phyloP scores from a whole-genome alignment of 2,888 invertebrate genomes.

The Antheraea assamensis region DNA sequence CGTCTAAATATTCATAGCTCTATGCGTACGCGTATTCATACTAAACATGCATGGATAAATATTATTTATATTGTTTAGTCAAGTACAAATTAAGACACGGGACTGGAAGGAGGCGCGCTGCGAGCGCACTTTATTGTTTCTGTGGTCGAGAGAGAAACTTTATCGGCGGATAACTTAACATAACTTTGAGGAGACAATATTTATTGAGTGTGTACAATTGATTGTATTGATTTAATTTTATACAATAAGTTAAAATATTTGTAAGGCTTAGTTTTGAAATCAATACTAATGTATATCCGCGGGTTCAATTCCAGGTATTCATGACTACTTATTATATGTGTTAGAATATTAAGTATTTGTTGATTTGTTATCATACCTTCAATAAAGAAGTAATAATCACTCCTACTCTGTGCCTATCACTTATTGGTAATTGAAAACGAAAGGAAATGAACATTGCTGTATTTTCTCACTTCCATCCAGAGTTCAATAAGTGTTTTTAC shows the following conservation, averaged over 20 bases:
- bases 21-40: conserved; percentile 1
- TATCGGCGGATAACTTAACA: conserved; percentile 7
- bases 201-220: conserved; percentile 1
- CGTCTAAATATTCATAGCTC: background rate
- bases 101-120: conserved; percentile 50
- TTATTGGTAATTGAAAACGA: too few relatives aligned
- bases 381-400: too few relatives aligned
- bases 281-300: background rate
- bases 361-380: too few relatives aligned
- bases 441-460: too few relatives aligned
- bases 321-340: too few relatives aligned
- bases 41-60: background rate
- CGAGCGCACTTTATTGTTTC: conserved; percentile 19
- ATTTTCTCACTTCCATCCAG: too few relatives aligned
- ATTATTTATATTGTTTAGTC: conserved; percentile 58
- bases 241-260: background rate
- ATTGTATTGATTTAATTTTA: background rate
- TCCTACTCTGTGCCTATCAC: too few relatives aligned
- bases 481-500: too few relatives aligned
- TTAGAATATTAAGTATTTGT: too few relatives aligned
- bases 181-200: conserved; percentile 9
- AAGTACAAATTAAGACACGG: conserved; percentile 74
- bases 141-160: background rate
- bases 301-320: background rate
- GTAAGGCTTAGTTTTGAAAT: background rate